phyloP scores from a whole-genome alignment of 2,113 vertebrate species.

The Mormyrus iriodes region DNA sequence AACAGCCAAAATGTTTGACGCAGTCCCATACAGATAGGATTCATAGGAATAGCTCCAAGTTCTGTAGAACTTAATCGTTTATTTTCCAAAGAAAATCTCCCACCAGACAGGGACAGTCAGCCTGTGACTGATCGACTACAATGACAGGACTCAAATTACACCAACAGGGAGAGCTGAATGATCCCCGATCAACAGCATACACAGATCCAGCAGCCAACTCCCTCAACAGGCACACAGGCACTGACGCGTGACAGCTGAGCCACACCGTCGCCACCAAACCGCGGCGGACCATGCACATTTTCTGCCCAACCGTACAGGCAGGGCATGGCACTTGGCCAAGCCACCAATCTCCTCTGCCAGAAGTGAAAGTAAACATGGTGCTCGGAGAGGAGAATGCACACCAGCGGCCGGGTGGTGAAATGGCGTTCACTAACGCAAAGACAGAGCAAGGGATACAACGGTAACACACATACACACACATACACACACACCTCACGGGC shows the following conservation, averaged over 20 bases:
- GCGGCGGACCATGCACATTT: neutral
- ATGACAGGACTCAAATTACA: neutral
- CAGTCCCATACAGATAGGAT: neutral
- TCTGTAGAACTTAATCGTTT: neutral
- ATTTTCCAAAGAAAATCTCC: neutral
- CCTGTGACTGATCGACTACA: slow-evolving; percentile 28
- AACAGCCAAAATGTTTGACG: neutral
- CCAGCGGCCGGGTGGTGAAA: neutral
- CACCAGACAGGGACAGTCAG: slow-evolving; percentile 25
- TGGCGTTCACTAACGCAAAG: neutral
- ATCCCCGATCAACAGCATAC: neutral
- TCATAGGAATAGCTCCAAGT: neutral
- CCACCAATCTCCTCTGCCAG: neutral
- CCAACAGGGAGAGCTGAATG: neutral
- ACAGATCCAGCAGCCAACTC: neutral
- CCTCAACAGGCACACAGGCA: neutral
- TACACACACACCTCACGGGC: neutral
- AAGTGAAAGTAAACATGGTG: neutral
- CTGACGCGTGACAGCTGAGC: neutral
- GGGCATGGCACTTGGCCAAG: neutral
- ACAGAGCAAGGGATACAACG: neutral
- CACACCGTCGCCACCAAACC: neutral
- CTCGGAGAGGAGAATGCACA: neutral
- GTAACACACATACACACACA: neutral
- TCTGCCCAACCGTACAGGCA: neutral